Evolutionary conservation across 1,140 invertebrate genomes (phyloP), one percentile per base, ranked within the genome.

Genomic region (Ostrea edulis): DNA sequence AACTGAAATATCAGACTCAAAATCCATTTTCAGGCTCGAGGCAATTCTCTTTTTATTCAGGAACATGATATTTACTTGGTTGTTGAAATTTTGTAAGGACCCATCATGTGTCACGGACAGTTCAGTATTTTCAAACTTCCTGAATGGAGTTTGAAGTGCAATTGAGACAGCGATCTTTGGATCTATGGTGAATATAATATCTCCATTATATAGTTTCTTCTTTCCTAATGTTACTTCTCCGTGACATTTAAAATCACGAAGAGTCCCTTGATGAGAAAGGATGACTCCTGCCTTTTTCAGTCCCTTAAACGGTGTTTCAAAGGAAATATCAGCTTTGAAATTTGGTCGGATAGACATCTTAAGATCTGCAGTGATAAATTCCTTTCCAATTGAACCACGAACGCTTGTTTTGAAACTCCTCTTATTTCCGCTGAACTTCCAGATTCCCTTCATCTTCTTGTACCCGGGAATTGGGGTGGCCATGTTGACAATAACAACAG

Each of bases 271-370:
- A 62, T 87, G 85, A 22, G 77, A 54, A 14, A 91, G 62, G 0
- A 52, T 71, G n/a, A 85, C 35, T 55, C 83, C 77, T 29, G 84
- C 86, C 51, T 65, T 89, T 86, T 87, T 86, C n/a, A 52, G 88
- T 71, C 82, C 82, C 82, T 65, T 82, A 51, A 91, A 87, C n/a
- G 90, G 90, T 54, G 90, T 91, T 81, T 62, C 86, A 0, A 90
- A 29, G 11, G n/a, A 25, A 83, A 89, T 25, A 14, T 89, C 83
- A 2, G 65, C 58, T 22, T 53, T 83, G 7, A 89, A 29, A 2
- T 82, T 44, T 84, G 84, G 86, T 20, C 14, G 35, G 12, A 55
- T 68, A 25, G 85, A 53, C 12, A 89, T 83, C 0, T 53, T 85
- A n/a, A 91, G 29, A 68, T 90, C 89, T n/a, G 44, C 83, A n/a